These are phyloP conservation scores for Amblyjoppa proteus DNA, from an alignment of 2,888 invertebrate genomes.

Conservation along the genomic window DNA sequence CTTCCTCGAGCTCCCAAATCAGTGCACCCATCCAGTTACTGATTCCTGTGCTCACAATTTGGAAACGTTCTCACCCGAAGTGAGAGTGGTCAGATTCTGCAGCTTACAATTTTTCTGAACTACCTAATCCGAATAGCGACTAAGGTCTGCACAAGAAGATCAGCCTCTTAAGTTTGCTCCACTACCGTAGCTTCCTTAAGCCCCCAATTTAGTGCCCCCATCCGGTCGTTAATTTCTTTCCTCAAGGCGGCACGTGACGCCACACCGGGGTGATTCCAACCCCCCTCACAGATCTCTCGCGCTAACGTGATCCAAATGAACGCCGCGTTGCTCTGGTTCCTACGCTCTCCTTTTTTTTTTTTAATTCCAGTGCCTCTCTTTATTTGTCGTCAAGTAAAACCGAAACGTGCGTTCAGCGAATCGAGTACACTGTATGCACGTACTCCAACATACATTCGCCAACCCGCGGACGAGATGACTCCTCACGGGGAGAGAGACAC, in stretches of 20 bases:
- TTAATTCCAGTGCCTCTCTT: constrained; percentile 5
- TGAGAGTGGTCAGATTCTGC: neutral
- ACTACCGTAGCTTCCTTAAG: neutral
- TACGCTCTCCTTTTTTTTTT: neutral
- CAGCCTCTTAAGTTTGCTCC: neutral
- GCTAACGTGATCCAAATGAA: constrained; percentile 30
- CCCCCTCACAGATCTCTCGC: neutral
- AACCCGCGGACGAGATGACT: neutral
- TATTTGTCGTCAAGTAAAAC: constrained; percentile 42
- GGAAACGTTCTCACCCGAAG: neutral
- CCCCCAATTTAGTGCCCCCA: neutral
- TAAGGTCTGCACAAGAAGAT: neutral
- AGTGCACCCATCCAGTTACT: neutral
- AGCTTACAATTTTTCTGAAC: neutral
- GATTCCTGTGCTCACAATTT: neutral
- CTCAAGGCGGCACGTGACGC: constrained; percentile 3
- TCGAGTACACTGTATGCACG: constrained; percentile 10
- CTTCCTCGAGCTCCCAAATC: neutral
- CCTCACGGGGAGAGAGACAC: neutral
- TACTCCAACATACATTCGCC: constrained; percentile 1
- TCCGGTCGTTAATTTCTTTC: neutral
- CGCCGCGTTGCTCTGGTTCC: neutral
- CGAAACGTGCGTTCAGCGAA: constrained; percentile 14
- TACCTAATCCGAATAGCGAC: neutral
- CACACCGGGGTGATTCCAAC: neutral